Evolutionary conservation across 2,797 vertebrate genomes (phyloP), one percentile per base, ranked within the genome.

Genomic region (Darevskia nairensis): DNA sequence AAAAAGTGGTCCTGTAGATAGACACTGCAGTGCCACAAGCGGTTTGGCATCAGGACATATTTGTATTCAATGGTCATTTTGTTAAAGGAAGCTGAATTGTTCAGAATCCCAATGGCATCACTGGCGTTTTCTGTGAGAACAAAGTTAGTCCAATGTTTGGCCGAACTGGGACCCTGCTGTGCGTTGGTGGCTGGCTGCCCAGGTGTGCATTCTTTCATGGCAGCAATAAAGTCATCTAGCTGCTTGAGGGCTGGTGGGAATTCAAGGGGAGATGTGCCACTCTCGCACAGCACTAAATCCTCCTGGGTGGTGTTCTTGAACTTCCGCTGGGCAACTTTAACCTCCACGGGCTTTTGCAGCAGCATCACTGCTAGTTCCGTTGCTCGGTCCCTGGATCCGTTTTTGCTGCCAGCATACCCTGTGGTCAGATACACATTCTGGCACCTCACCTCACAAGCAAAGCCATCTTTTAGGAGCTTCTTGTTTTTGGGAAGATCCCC

Each of bases 61-160:
- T 97, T 98, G 87, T 99, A 99, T 86, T 99, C 98, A 10, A 99
- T 96, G n/a, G 97, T 97, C 98, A 99, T 99, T 92, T 98, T 98
- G 94, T 98, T 99, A 91, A 98, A 98, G 0, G 98, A 98, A 13
- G 98, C 98, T 8, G 99, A 99, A 93, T 99, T 99, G 96, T 99
- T 99, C 41, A 99, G 98, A 88, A 99, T 99, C 92, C 98, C 98
- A 91, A 99, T 99, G 6, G 99, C 98, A 0, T 99, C 98, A 0
- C 98, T 98, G 84, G 98, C 98, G 1, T 99, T 99, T 96, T 99
- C 98, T 1, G 98, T 97, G 10, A 99, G 97, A 84, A 99, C 97
- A 93, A 99, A 99, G 93, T 98, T 98, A 68, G 98, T 98, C 99
- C 98, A 99, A 92, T 98, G 97, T 95, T 98, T 99, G 64, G 4